Evolutionary conservation across 2,797 vertebrate species (phyloP).

Genomic region (Epinephelus malabaricus): DNA sequence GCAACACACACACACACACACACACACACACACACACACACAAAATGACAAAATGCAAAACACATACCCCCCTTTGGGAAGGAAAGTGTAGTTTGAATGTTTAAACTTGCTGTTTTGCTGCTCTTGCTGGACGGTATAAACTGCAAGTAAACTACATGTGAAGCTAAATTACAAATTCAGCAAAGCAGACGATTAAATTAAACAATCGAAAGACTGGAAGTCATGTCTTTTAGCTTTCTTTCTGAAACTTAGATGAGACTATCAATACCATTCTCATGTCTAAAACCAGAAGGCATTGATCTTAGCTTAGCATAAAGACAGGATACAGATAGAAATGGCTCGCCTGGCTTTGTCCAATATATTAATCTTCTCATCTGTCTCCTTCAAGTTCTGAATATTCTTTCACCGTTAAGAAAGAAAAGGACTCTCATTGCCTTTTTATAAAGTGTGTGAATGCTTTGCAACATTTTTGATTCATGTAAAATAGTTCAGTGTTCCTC

Average conservation of each 20-base stretch:
- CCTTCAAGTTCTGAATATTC: no score
- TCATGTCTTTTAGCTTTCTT: neutral
- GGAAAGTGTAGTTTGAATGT: neutral
- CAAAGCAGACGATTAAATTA: neutral
- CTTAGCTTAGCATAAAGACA: no score
- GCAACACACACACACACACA: slow-evolving; percentile 28
- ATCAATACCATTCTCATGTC: no score
- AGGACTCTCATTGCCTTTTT: neutral
- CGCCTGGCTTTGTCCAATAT: no score
- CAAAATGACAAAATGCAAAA: slow-evolving; percentile 11
- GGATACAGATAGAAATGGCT: no score
- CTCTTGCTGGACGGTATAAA: neutral
- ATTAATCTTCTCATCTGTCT: no score
- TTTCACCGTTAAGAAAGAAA: no score
- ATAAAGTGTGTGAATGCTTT: neutral
- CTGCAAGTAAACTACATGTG: neutral
- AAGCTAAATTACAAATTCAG: neutral
- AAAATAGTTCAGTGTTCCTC: neutral
- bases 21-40: slow-evolving; percentile 11
- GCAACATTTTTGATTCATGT: neutral
- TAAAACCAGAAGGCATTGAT: no score
- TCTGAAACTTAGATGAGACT: neutral
- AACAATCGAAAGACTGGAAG: neutral
- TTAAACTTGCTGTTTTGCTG: neutral
- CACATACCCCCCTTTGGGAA: neutral